A percentile compares a stretch with the other conserved stretches of the same genome.
Conservation (phyloP, 2,888 invertebrate species). For the Tetrapedia diversipes region DNA sequence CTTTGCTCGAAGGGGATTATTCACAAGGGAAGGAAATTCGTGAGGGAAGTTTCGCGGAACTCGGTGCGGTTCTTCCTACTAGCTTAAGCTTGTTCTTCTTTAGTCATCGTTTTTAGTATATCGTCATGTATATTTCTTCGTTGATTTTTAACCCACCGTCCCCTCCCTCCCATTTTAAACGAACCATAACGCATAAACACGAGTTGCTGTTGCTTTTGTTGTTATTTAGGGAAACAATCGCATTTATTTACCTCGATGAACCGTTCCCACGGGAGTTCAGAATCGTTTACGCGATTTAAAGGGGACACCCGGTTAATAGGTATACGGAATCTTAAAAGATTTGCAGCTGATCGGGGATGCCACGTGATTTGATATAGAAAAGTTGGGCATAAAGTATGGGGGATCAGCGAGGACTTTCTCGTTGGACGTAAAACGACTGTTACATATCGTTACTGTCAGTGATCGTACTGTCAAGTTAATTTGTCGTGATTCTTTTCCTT, state of each 20-base stretch:
- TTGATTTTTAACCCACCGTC: slow-evolving; percentile 43
- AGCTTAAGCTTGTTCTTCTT: slow-evolving; percentile 28
- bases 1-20: slow-evolving; percentile 29
- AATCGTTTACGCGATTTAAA: not conserved
- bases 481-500: slow-evolving; percentile 27
- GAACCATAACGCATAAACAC: too few relatives aligned
- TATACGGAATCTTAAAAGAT: not conserved
- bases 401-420: slow-evolving; percentile 22
- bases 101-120: slow-evolving; percentile 7
- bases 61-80: not conserved
- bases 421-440: slow-evolving; percentile 38
- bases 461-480: slow-evolving; percentile 48
- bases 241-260: not conserved
- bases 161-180: too few relatives aligned
- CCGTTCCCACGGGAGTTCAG: not conserved
- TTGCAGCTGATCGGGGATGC: slow-evolving; percentile 8
- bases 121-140: not conserved
- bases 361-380: slow-evolving; percentile 12
- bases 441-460: slow-evolving; percentile 35
- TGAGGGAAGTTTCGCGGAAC: slow-evolving; percentile 51
- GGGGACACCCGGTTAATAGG: not conserved
- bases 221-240: slow-evolving; percentile 8
- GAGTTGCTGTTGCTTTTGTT: not conserved
- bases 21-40: slow-evolving; percentile 30
- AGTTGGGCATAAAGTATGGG: slow-evolving; percentile 38